Evolutionary conservation across 2,113 vertebrate genomes (phyloP).

Genomic region (Halcyon senegalensis): DNA sequence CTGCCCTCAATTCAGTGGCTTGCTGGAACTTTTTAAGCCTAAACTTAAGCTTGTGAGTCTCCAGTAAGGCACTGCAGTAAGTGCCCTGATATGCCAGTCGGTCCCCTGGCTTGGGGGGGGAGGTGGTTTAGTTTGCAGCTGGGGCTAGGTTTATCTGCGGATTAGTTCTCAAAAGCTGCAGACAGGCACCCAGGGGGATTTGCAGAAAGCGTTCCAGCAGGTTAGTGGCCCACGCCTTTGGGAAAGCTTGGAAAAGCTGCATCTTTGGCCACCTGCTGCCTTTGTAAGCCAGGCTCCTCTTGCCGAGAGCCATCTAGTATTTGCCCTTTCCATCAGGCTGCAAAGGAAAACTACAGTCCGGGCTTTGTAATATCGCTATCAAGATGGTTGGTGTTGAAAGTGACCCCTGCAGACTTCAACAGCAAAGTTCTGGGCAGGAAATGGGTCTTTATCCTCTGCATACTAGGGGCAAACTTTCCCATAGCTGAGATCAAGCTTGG

Average conservation of each 20-base stretch:
- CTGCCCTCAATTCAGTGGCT: neutral
- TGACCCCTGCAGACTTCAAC: neutral
- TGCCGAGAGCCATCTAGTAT: conserved; percentile 8
- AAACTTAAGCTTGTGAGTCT: neutral
- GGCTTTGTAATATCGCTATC: neutral
- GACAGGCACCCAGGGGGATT: conserved; percentile 16
- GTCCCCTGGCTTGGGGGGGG: neutral
- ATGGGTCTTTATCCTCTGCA: conserved; percentile 14
- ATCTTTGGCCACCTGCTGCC: conserved; percentile 41
- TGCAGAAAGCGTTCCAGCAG: conserved; percentile 32
- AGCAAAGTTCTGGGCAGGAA: conserved; percentile 26
- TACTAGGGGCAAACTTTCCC: conserved; percentile 43
- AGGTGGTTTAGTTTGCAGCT: neutral
- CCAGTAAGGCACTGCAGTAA: neutral
- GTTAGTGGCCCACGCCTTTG: conserved; percentile 23
- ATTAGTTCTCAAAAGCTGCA: conserved; percentile 41
- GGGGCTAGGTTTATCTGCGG: neutral
- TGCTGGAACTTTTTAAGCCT: neutral
- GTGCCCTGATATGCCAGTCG: rapidly evolving
- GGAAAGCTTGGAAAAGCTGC: conserved; percentile 46
- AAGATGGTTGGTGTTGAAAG: neutral
- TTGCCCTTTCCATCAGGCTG: conserved; percentile 27
- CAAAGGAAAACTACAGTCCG: neutral
- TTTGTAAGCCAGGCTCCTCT: neutral
- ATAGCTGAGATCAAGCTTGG: neutral